A percentile compares a stretch with the other conserved stretches of the same genome.
These are phyloP conservation scores for Tetragonula clypearis DNA, from an alignment of 1,140 invertebrate genomes.

Conservation along the genomic window DNA sequence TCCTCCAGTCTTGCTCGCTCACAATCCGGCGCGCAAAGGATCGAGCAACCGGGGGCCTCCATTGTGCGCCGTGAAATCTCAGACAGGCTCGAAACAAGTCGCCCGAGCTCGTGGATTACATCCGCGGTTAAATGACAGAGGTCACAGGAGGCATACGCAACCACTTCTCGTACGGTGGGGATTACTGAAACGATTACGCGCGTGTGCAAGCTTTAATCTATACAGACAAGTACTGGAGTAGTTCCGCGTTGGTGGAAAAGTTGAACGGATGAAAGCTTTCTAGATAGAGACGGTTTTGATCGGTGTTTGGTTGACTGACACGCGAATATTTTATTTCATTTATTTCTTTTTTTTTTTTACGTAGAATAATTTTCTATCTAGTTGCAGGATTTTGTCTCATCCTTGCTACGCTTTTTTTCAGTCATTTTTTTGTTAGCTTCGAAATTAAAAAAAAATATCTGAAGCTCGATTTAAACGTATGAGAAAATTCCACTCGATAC, in stretches of 20 bases:
- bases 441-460: no score
- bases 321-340: no score
- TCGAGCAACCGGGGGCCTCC: slow-evolving; percentile 10
- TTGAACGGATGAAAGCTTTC: not conserved
- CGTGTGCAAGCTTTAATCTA: not conserved
- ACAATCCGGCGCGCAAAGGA: slow-evolving; percentile 9
- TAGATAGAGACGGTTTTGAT: not conserved
- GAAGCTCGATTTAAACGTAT: no score
- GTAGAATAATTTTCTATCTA: no score
- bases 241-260: not conserved
- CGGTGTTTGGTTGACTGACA: no score
- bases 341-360: no score
- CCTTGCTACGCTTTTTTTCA: no score
- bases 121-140: slow-evolving; percentile 30
- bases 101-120: slow-evolving; percentile 16
- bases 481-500: no score
- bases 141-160: not conserved
- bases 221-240: not conserved
- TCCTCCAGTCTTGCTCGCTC: not conserved
- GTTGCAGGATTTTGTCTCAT: no score
- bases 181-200: not conserved
- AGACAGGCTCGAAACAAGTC: slow-evolving; percentile 12
- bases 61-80: slow-evolving; percentile 55
- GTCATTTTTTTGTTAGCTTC: no score
- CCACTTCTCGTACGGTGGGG: not conserved